Evolutionary conservation across 37 sponge, comb jelly and placozoan species (phyloP), one percentile per base, ranked within the genome.

Genomic region (Chondrosia reniformis): DNA sequence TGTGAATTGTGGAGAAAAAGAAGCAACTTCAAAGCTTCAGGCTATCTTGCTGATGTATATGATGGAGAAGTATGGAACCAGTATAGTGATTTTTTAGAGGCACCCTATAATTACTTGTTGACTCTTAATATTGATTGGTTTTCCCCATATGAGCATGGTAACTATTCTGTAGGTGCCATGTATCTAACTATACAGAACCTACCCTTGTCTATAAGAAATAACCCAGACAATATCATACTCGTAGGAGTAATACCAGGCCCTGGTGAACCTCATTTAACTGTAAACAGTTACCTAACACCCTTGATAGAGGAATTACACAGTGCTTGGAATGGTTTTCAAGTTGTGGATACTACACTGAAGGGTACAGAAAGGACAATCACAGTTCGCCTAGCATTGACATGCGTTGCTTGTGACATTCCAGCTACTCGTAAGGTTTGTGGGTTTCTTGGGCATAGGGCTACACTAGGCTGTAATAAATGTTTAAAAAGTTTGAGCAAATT

Each of bases 371-470:
- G 54, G 42, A 22, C 58, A 21, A 71, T 86, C 13, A 80, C 27
- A 19, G 55, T 80, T 49, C 49, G 81, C 10, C 45, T 74, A 12
- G 57, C 74, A 13, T 44, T 88, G 25, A 36, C 80, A 31, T 79
- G 83, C 38, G 59, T 83, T 49, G 62, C 65, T 56, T 83, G 83
- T 80, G 88, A 88, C 36, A 83, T 88, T 27, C 84, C 88, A 55
- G 88, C 88, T 25, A 63, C 78, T 27, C 71, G 88, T 30, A 88
- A 88, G 46, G 67, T 88, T 33, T 74, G 79, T 83, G 88, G 88
- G 25, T 83, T 88, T 65, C 33, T 85, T 58, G 80, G 81, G 3
- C 86, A 85, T 54, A 6, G 45, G 21, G 86, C 86, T 31, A 13
- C 33, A 2, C 52, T 80, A 24, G 86, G 72, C 8, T 85, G 86